phyloP scores from a whole-genome alignment of 2,888 invertebrate species.

The Biston stratarius region DNA sequence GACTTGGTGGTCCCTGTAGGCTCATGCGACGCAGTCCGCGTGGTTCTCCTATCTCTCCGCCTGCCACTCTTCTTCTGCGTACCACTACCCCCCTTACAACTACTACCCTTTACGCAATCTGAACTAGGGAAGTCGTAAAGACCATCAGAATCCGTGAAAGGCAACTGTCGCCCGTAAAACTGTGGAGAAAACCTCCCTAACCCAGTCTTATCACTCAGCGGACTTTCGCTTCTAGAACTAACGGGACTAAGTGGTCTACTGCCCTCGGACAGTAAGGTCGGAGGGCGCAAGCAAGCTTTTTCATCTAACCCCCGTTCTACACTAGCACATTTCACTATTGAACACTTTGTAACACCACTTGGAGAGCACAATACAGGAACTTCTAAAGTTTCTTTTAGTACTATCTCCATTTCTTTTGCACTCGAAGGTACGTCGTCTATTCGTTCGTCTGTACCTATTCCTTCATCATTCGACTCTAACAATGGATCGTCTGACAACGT shows the following conservation, averaged over 20 bases:
- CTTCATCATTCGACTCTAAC: constrained; percentile 91
- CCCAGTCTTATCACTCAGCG: constrained; percentile 90
- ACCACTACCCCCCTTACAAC: constrained; percentile 77
- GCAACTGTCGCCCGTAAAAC: constrained; percentile 89
- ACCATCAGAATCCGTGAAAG: constrained; percentile 93
- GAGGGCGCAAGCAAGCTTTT: constrained; percentile 74
- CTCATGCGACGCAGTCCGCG: constrained; percentile 80
- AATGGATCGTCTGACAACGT: constrained; percentile 90
- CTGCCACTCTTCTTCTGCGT: constrained; percentile 88
- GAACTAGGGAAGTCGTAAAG: constrained; percentile 93
- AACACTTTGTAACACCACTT: constrained; percentile 81
- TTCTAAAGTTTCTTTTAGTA: constrained; percentile 78
- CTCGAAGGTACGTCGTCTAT: constrained; percentile 90
- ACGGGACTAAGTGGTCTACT: constrained; percentile 89
- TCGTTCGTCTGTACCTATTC: constrained; percentile 92
- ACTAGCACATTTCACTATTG: constrained; percentile 85
- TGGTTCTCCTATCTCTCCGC: constrained; percentile 88
- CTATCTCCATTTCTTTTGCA: constrained; percentile 87
- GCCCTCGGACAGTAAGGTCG: constrained; percentile 85
- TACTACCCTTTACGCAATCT: constrained; percentile 87
- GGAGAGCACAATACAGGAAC: constrained; percentile 80
- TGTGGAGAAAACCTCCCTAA: constrained; percentile 90
- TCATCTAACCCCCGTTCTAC: constrained; percentile 85
- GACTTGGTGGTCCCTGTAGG: constrained; percentile 83
- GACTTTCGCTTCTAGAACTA: constrained; percentile 92